phyloP scores from a whole-genome alignment of 2,797 vertebrate genomes.

The Masticophis lateralis region DNA sequence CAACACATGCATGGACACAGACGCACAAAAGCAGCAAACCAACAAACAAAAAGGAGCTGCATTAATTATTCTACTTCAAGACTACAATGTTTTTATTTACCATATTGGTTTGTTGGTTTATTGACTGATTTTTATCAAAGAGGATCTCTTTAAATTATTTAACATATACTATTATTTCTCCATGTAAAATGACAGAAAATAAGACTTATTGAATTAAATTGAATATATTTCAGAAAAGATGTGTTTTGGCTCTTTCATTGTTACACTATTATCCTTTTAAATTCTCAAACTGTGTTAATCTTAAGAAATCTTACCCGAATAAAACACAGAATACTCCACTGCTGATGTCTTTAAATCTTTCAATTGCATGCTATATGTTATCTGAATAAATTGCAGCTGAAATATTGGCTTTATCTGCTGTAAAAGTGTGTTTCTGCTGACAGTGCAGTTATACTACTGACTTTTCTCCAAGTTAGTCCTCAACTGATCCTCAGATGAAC shows the following conservation, averaged over 20 bases:
- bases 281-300: constrained; percentile 14
- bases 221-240: neutral
- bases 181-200: neutral
- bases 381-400: constrained; percentile 1
- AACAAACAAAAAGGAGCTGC: neutral
- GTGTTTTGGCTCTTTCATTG: neutral
- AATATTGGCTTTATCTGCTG: neutral
- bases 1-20: neutral
- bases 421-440: neutral
- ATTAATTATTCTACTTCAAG: neutral
- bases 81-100: neutral
- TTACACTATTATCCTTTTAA: neutral
- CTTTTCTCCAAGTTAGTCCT: neutral
- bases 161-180: neutral
- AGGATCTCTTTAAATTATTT: neutral
- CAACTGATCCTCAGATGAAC: neutral
- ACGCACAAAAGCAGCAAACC: neutral
- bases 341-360: constrained; percentile 10
- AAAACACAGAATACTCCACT: neutral
- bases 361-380: neutral
- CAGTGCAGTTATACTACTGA: neutral
- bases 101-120: neutral
- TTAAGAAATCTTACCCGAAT: constrained; percentile 32
- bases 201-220: neutral
- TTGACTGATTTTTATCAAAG: rapidly evolving